Evolutionary conservation across 2,888 invertebrate genomes (phyloP).

Genomic region (Phania funesta): DNA sequence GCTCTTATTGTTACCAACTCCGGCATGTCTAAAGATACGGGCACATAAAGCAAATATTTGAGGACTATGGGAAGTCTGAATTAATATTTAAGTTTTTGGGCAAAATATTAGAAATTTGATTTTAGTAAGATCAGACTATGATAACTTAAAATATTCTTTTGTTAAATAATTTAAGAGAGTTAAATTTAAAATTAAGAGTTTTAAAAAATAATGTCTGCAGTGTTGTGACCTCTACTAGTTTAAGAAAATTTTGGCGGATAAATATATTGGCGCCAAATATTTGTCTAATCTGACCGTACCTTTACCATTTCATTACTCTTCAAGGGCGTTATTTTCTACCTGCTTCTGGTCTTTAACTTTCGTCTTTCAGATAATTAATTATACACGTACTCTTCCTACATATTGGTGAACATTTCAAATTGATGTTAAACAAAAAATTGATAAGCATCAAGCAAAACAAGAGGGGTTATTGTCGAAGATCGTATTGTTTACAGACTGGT

Average conservation of each 20-base stretch:
- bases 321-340: conserved; percentile 38
- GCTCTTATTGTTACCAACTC: conserved; percentile 10
- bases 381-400: background rate
- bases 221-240: too few relatives aligned
- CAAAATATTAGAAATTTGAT: too few relatives aligned
- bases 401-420: conserved; percentile 24
- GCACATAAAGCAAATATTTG: background rate
- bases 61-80: background rate
- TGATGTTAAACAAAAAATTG: background rate
- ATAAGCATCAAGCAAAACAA: background rate
- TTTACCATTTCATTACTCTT: background rate
- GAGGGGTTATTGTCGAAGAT: background rate
- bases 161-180: too few relatives aligned
- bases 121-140: too few relatives aligned
- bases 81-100: too few relatives aligned
- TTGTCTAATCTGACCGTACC: background rate
- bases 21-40: background rate
- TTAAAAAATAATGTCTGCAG: too few relatives aligned
- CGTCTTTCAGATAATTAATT: conserved; percentile 34
- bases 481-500: conserved; percentile 10
- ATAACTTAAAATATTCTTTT: too few relatives aligned
- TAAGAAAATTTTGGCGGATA: too few relatives aligned
- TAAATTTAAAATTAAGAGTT: too few relatives aligned
- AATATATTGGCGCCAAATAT: background rate
- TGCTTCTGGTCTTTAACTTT: conserved; percentile 30